Evolutionary conservation across 2,113 vertebrate species (phyloP), one percentile per base, ranked within the genome.

Genomic region (Mixornis gularis): DNA sequence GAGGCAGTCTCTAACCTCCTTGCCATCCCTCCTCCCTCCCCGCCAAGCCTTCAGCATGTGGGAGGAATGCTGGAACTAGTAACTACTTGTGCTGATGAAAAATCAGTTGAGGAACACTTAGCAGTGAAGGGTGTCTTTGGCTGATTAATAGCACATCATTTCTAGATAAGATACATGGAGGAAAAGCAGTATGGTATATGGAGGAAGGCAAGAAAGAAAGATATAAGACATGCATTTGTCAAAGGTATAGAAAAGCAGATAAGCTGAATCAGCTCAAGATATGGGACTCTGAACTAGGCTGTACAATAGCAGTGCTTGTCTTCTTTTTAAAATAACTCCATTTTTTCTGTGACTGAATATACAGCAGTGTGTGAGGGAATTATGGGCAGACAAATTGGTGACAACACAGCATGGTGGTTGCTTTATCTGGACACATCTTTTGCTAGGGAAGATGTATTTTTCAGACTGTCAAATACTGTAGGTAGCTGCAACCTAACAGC

Each of bases 81-180:
- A 97, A 97, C 95, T 97, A 81, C 97, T 97, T 98, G 96, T 94
- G 95, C 95, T 93, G 90, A 81, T 79, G 90, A 95, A 95, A 95
- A 90, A 95, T 95, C 91, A 96, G 95, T 95, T 95, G 92, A 97
- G 89, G 93, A 95, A 89, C 89, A 59, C 95, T 94, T 93, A 94
- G 90, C 91, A 81, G 44, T 91, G 96, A 95, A 96, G 89, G 86
- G 87, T 94, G 96, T 95, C 89, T 96, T 95, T 76, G 89, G 82
- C 78, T 97, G 96, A 97, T 97, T 96, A 97, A 97, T 96, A 94
- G 94, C 82, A 95, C 85, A 63, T 62, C 79, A 87, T 94, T 95
- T 95, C 27, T 40, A 94, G 97, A 97, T 98, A 96, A 97, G 96
- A 95, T 96, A 92, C 90, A 40, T 62, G 65, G 95, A 95, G 76